A percentile compares a stretch with the other conserved stretches of the same genome.
Evolutionary conservation across 2,888 invertebrate genomes (phyloP).

Genomic region (Aporophyla lueneburgensis): DNA sequence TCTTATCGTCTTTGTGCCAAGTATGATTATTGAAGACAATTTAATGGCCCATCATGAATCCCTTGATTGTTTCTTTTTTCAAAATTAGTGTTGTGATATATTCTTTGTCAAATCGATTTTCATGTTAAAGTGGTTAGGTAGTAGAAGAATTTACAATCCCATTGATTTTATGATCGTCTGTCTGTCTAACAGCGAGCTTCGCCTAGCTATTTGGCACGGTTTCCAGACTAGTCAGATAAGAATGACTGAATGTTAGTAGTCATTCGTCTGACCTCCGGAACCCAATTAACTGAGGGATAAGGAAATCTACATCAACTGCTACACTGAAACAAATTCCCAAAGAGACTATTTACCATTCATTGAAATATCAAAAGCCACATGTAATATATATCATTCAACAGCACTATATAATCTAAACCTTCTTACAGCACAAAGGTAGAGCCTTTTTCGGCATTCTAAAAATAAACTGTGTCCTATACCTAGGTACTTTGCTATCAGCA

Average conservation of each 20-base stretch:
- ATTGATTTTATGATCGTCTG: constrained; percentile 6
- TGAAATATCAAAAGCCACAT: constrained; percentile 24
- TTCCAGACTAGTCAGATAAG: constrained; percentile 24
- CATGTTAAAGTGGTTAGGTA: neutral
- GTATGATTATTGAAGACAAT: neutral
- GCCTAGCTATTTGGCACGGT: constrained; percentile 31
- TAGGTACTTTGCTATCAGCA: constrained; percentile 80
- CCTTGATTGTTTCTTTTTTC: neutral
- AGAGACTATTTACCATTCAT: constrained; percentile 10
- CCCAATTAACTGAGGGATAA: constrained; percentile 13
- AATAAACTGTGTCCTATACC: constrained; percentile 81
- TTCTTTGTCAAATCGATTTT: neutral
- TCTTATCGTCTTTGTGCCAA: neutral
- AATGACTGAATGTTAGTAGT: constrained; percentile 5
- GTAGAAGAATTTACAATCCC: neutral
- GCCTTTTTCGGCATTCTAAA: constrained; percentile 80
- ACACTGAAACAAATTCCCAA: neutral
- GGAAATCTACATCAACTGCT: constrained; percentile 7
- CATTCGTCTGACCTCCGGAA: constrained; percentile 3
- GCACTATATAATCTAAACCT: constrained; percentile 44
- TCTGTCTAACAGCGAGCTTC: neutral
- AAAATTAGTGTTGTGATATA: neutral
- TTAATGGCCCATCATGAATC: no score
- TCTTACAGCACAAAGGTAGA: constrained; percentile 54
- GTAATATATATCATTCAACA: constrained; percentile 28